Evolutionary conservation across 1,140 invertebrate genomes (phyloP), one percentile per base, ranked within the genome.

Genomic region (Drosophila navojoa): DNA sequence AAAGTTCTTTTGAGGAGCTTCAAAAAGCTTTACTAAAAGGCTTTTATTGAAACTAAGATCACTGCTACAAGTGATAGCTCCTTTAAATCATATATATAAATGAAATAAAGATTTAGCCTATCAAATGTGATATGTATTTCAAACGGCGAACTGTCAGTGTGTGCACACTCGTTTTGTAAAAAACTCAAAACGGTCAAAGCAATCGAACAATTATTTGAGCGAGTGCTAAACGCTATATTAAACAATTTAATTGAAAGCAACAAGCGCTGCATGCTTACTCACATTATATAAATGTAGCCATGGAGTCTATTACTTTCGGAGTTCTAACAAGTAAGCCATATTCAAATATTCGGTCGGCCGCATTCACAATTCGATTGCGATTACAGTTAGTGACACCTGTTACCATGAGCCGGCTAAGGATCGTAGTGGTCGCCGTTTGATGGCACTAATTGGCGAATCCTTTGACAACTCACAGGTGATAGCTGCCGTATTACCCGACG

Each of bases 341-440:
- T n/a, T n/a, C n/a, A n/a, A 32, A 35, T n/a, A 5, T 3, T 19
- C 5, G 29, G 11, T 10, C 22, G 2, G n/a, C 1, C 10, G 9
- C 32, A 11, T 29, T 27, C 42, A 25, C 6, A 19, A 15, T 4
- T 27, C 2, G 16, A 13, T n/a, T 42, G 13, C 7, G 66, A 11
- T 38, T 45, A 1, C 64, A 94, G 95, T 96, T 10, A 96, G 95
- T 90, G 96, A 96, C 81, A 93, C 93, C 15, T 96, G 95, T 82
- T 93, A 85, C 61, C 35, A 73, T n/a, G 93, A 93, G 15, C 77
- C 92, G 38, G 79, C 81, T 1, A 84, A 92, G 62, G 95, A 96
- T 84, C 91, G 78, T 81, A 96, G 95, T 92, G 95, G 95, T 7
- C 92, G 93, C 9, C 91, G 91, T 69, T 90, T 96, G 35, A 80